These are phyloP conservation scores for Siphlonurus alternatus DNA, from an alignment of 2,888 invertebrate genomes.

Conservation along the genomic window DNA sequence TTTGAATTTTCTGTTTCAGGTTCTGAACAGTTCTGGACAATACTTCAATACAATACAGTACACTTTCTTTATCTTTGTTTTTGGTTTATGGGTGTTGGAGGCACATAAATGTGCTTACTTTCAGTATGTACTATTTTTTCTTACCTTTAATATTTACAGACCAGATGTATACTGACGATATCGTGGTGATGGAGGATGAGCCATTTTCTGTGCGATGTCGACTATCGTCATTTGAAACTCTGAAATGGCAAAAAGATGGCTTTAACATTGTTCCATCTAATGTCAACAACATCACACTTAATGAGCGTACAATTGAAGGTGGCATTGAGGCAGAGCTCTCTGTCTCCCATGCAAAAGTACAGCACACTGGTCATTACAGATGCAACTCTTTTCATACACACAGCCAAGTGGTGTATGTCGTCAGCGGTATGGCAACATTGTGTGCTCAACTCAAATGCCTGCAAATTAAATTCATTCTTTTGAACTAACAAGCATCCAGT, in stretches of 20 bases:
- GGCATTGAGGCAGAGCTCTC: constrained; percentile 14
- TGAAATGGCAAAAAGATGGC: constrained; percentile 10
- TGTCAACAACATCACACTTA: constrained; percentile 5
- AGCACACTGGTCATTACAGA: constrained; percentile 17
- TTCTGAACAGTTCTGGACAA: too few species aligned
- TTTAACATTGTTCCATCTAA: constrained; percentile 5
- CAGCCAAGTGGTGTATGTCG: constrained; percentile 6
- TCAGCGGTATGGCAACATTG: constrained; percentile 10
- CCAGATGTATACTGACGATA: constrained; percentile 11
- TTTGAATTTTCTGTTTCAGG: too few species aligned
- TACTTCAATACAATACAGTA: too few species aligned
- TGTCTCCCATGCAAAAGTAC: constrained; percentile 15
- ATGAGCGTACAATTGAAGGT: background rate
- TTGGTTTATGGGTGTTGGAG: too few species aligned
- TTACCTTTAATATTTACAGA: too few species aligned
- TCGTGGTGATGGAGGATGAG: constrained; percentile 9
- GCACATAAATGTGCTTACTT: too few species aligned
- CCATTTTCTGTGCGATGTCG: constrained; percentile 10
- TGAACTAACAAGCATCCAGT: too few species aligned
- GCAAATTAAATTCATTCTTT: too few species aligned
- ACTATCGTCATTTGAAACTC: constrained; percentile 6
- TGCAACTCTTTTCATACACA: constrained; percentile 13
- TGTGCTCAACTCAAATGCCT: too few species aligned
- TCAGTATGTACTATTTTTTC: too few species aligned
- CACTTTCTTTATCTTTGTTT: too few species aligned